Base-by-base conservation (phyloP, 2,113 vertebrate species). In the Scolopax mira region DNA sequence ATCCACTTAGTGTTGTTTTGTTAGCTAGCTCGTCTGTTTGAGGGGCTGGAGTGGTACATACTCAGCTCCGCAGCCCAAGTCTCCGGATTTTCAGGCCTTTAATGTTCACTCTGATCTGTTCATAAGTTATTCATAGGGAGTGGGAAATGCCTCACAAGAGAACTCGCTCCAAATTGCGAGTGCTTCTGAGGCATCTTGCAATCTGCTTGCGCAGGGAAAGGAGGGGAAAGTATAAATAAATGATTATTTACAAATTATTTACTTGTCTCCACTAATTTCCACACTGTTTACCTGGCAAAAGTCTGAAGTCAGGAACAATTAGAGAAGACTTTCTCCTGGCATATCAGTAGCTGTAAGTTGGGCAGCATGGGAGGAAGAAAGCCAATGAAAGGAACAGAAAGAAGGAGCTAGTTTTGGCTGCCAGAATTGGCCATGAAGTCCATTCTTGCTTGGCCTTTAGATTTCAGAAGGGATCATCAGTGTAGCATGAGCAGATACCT, bases 221-320 rank as follows among this genome's bases (percentile, higher is more conserved):
- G 90, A 95, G 88, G 57, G 91, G 88, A 92, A 96, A 81, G 85
- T 80, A 96, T 97, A 89, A 97, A 96, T 96, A 96, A 96, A 95
- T 95, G 3, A 97, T 93, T 88, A 87, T 96, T 96, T 95, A 96
- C 95, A 95, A 96, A 96, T 94, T 95, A 96, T 96, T 96, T 96
- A 96, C 96, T 96, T 95, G 88, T 96, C 94, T 94, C 85, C 72
- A 69, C 94, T 96, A 93, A 95, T 95, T 95, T 95, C 72, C 72
- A 81, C 30, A 1, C 61, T 88, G 90, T 93, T 95, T 93, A 94
- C 84, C 94, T 95, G 94, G 79, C 93, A 96, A 65, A 42, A 67
- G 28, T 37, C 60, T 91, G 79, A 92, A 96, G 85, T 88, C 82
- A 94, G 92, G 69, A 93, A 41, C 79, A 86, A 90, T 90, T 86